Evolutionary conservation across 37 sponge, comb jelly and placozoan genomes (phyloP), one percentile per base, ranked within the genome.

Genomic region (Oscarella lobularis): DNA sequence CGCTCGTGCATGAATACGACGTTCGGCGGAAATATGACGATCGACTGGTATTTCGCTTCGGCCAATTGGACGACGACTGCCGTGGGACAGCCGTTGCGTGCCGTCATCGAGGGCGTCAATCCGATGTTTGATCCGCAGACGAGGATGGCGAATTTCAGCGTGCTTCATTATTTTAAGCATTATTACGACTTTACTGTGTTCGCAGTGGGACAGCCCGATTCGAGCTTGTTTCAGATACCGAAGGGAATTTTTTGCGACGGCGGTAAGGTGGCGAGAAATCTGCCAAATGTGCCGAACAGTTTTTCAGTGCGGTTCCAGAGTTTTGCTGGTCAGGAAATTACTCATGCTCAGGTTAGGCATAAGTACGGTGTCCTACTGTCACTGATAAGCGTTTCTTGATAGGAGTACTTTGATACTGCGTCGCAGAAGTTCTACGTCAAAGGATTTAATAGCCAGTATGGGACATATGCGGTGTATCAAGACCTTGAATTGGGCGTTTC

Each of bases 1-100:
- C 9, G 20, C 9, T 27, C 60, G 20, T 48, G 60, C 20, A 9
- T 48, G 60, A 48, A 6, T 31, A 29, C 72, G 14, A 4, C 33
- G 27, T 36, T 29, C 27, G 54, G 20, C 20, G 60, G 60, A 48
- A 48, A 48, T 20, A 27, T 48, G 60, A 48, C 20, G 60, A 48
- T 36, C 35, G 67, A 76, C 32, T 72, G 78, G 36, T 9, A 66
- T 40, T 72, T 30, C 2, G 1, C 35, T 41, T 6, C 67, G 68
- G 69, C 66, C 68, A 2, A 39, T 78, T 33, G 78, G 60, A 9
- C 9, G 60, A 48, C 60, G 14, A 48, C 60, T 27, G 60, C 60
- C 20, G 60, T 27, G 9, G 60, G 60, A 48, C 9, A 9, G 60
- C 60, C 60, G 14, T 20, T 48, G 14, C 60, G 60, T 48, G 14